Evolutionary conservation across 35 echinoderm and acorn worm species (phyloP).

Genomic region (Eucidaris tribuloides): DNA sequence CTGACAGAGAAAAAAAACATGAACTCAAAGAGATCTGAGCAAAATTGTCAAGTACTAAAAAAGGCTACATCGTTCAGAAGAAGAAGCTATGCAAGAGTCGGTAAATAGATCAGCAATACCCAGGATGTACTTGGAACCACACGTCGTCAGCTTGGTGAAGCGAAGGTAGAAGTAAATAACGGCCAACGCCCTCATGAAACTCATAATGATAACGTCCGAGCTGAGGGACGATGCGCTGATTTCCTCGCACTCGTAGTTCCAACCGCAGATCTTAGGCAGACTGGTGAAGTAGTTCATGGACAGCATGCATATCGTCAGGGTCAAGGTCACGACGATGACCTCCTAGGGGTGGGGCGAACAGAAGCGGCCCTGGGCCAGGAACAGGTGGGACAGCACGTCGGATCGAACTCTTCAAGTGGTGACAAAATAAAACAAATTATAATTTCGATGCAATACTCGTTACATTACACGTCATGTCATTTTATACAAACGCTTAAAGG

Average conservation of each 20-base stretch:
- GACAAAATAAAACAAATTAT: too few relatives aligned
- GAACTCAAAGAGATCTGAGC: too few relatives aligned
- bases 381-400: conserved; percentile 50
- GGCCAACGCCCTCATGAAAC: conserved; percentile 52
- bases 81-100: too few relatives aligned
- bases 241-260: conserved; percentile 76
- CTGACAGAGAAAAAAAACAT: too few relatives aligned
- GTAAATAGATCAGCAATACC: too few relatives aligned
- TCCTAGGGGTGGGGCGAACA: conserved; percentile 87
- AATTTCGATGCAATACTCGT: too few relatives aligned
- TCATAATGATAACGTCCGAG: conserved; percentile 83
- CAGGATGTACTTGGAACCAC: conserved; percentile 81
- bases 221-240: too few relatives aligned
- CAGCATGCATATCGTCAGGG: conserved; percentile 79
- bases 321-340: conserved; percentile 82
- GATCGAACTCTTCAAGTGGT: too few relatives aligned
- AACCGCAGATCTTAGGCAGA: conserved; percentile 64
- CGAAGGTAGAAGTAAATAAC: conserved; percentile 87
- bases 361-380: conserved; percentile 63
- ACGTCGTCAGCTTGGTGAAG: conserved; percentile 68
- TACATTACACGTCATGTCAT: too few relatives aligned
- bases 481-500: too few relatives aligned
- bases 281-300: conserved; percentile 86
- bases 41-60: too few relatives aligned
- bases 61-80: too few relatives aligned